Percentiles rank a stretch among this genome's conserved stretches.
Evolutionary conservation across 2,113 vertebrate genomes (phyloP).

Genomic region (Menidia beryllina): DNA sequence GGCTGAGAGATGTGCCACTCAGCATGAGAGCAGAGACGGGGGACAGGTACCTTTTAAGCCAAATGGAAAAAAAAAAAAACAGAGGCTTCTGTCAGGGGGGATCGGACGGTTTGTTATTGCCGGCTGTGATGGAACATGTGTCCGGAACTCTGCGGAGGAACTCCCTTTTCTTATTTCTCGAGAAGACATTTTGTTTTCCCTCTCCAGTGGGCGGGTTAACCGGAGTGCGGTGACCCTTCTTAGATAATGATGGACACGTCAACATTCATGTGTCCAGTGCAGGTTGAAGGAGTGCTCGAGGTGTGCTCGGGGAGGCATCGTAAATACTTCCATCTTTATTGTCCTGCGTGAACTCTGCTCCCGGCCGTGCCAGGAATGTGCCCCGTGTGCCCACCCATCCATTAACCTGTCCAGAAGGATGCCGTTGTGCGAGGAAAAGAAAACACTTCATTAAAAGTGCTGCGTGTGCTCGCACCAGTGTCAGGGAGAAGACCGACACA

Average conservation of each 20-base stretch:
- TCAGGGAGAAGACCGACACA: background rate
- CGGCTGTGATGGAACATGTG: background rate
- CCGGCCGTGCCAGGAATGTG: conserved; percentile 87
- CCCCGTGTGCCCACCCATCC: conserved; percentile 80
- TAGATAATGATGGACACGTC: conserved; percentile 47
- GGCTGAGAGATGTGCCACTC: background rate
- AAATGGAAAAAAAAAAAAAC: conserved; percentile 32
- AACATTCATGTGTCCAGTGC: conserved; percentile 26
- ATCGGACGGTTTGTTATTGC: conserved; percentile 13
- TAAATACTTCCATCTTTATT: conserved; percentile 87
- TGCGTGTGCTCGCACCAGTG: background rate
- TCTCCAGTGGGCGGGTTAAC: conserved; percentile 79
- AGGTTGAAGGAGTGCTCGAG: conserved; percentile 54
- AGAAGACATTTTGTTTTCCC: background rate
- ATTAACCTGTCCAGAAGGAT: conserved; percentile 67
- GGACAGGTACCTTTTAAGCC: background rate
- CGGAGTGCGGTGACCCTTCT: conserved; percentile 55
- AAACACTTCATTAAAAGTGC: conserved; percentile 45
- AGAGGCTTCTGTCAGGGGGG: conserved; percentile 36
- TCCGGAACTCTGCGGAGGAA: conserved; percentile 6
- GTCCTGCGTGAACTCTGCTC: conserved; percentile 85
- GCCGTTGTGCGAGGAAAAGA: conserved; percentile 76
- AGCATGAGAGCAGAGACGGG: conserved; percentile 14
- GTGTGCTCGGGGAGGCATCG: conserved; percentile 83
- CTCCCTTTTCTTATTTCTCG: conserved; percentile 20